These are phyloP conservation scores for Drosophila orosa DNA, from an alignment of 1,140 invertebrate species.

Conservation along the genomic window DNA sequence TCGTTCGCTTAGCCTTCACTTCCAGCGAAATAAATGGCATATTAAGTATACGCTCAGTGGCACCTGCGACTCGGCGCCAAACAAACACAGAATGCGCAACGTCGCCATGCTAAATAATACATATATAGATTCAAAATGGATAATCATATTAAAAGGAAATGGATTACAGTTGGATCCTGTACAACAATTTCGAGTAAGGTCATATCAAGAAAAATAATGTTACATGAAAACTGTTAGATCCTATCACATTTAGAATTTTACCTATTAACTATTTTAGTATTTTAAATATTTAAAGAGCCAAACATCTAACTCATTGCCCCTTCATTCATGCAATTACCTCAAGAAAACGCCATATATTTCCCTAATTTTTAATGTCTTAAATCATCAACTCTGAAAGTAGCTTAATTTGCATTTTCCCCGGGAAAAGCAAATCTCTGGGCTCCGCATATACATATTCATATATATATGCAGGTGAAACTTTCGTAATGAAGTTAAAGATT, in stretches of 20 bases:
- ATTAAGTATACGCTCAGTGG: conserved; percentile 77
- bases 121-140: conserved; percentile 35
- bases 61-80: conserved; percentile 61
- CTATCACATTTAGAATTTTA: too few species aligned
- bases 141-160: conserved; percentile 45
- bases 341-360: neutral
- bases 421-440: neutral
- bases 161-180: conserved; percentile 15
- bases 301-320: neutral
- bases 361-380: neutral
- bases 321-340: neutral
- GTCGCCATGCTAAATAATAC: conserved; percentile 25
- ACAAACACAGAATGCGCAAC: conserved; percentile 40
- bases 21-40: conserved; percentile 72
- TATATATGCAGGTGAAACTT: conserved; percentile 19
- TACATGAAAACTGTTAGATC: too few species aligned
- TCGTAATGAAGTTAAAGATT: conserved; percentile 28
- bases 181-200: too few species aligned
- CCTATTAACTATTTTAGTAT: accelerated
- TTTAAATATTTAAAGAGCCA: neutral
- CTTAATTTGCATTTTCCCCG: neutral
- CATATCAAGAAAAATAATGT: conserved; percentile 7
- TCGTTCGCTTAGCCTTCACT: conserved; percentile 63
- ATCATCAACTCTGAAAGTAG: neutral
- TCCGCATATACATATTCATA: neutral